Conservation (phyloP, 2,888 invertebrate genomes). For the Vanessa cardui region DNA sequence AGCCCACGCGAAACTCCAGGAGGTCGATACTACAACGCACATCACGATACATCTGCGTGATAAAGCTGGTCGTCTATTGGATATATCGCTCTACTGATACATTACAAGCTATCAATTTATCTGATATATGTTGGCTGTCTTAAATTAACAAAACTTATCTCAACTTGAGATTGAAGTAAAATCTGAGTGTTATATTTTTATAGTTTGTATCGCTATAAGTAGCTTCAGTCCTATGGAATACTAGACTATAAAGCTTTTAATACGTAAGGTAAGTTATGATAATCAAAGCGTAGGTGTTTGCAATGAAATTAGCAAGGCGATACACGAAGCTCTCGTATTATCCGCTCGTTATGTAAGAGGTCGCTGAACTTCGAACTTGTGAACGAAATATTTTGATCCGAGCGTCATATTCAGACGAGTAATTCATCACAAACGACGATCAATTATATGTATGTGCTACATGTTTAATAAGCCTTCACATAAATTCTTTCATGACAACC, state of each 20-base stretch:
- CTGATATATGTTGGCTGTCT: background rate
- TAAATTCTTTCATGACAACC: too few relatives aligned
- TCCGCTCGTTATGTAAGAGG: constrained; percentile 45
- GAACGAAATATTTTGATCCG: constrained; percentile 26
- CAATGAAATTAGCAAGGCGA: constrained; percentile 40
- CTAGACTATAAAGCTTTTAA: background rate
- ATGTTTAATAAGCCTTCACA: background rate
- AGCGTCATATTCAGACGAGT: background rate
- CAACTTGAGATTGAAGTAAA: too few relatives aligned
- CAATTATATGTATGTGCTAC: background rate
- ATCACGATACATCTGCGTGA: constrained; percentile 19
- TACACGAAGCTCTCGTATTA: constrained; percentile 21
- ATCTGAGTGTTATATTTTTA: too few relatives aligned
- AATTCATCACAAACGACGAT: background rate
- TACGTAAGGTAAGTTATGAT: constrained; percentile 22
- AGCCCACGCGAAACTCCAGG: constrained; percentile 40
- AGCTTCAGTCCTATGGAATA: background rate
- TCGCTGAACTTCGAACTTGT: constrained; percentile 49
- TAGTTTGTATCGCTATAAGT: background rate
- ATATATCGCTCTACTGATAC: constrained; percentile 1
- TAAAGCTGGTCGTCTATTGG: constrained; percentile 20
- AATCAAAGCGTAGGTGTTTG: constrained; percentile 38
- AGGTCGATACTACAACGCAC: constrained; percentile 28
- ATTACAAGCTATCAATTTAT: background rate
- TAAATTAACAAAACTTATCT: too few relatives aligned